A percentile compares a stretch with the other conserved stretches of the same genome.
phyloP scores from a whole-genome alignment of 2,888 invertebrate genomes.

The Tubulanus polymorphus region DNA sequence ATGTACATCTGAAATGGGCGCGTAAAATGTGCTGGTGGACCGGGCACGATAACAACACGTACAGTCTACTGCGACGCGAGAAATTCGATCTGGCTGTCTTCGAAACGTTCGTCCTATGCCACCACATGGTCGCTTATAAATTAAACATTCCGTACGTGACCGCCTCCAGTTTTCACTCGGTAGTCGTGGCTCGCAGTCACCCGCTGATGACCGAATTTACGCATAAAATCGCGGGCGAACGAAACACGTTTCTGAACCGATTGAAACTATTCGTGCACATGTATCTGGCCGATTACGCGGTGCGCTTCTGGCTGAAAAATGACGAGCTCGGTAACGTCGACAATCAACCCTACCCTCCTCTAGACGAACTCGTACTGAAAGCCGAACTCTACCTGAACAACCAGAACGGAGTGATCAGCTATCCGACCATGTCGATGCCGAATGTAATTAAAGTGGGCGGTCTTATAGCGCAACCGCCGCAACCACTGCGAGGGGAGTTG shows the following conservation, averaged over 20 bases:
- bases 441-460: slow-evolving; percentile 24
- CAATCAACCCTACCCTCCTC: not conserved
- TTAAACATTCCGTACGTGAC: slow-evolving; percentile 14
- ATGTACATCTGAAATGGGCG: too few species aligned
- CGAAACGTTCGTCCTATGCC: slow-evolving; percentile 7
- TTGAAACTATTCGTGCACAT: not conserved
- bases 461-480: slow-evolving; percentile 14
- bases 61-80: not conserved
- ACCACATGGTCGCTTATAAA: slow-evolving; percentile 13
- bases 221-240: too few species aligned
- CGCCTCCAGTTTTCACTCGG: too few species aligned
- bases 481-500: slow-evolving; percentile 18
- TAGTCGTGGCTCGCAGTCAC: too few species aligned
- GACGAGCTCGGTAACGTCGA: not conserved
- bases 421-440: slow-evolving; percentile 19
- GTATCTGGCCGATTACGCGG: not conserved
- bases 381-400: slow-evolving; percentile 22
- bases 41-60: not conserved
- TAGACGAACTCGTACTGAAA: slow-evolving; percentile 5
- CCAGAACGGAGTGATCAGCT: slow-evolving; percentile 21
- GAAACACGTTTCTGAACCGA: not conserved
- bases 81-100: slow-evolving; percentile 17
- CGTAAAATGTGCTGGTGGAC: too few species aligned
- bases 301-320: not conserved
- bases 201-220: too few species aligned